Evolutionary conservation across 2,888 invertebrate genomes (phyloP), one percentile per base, ranked within the genome.

Genomic region (Acronicta leporina): DNA sequence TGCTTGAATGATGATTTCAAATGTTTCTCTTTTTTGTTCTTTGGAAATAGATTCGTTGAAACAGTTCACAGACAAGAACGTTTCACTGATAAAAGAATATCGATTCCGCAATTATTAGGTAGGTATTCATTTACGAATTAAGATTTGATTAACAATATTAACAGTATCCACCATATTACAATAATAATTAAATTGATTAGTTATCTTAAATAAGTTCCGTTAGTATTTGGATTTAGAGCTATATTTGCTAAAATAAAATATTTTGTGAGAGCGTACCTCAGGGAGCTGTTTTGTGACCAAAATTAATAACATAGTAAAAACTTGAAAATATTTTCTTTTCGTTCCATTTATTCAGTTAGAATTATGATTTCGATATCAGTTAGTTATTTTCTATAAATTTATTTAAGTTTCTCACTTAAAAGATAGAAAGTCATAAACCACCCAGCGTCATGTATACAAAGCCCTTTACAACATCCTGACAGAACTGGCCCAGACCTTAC

Each of bases 401-500:
- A 13, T n/a, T n/a, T 7, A 7, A 38, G 6, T 35, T 35, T 35
- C 13, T 11, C 5, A n/a, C 5, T 1, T 1, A 6, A 38, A 38
- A 38, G n/a, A n/a, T 5, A 1, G 11, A 38, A 38, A 38, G 1
- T n/a, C n/a, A 38, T 48, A 63, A 48, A 67, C n/a, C 41, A 2
- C 40, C 16, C 43, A 63, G 40, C 42, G 30, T 63, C 44, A 51
- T 72, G 75, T 27, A 5, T 74, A 51, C 53, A 72, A 51, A 47
- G 57, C 25, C 60, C 73, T 62, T 68, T 55, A 75, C 72, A 48
- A 57, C 59, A 62, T 57, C 56, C 41, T 44, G 44, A 30, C 47
- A 43, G 44, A 48, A 58, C 60, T 47, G 16, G 44, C 49, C 60
- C 71, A 54, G 42, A 70, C 65, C 74, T 74, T 69, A 66, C 83